phyloP scores from a whole-genome alignment of 2,113 vertebrate species.

The Centropus unirufus region DNA sequence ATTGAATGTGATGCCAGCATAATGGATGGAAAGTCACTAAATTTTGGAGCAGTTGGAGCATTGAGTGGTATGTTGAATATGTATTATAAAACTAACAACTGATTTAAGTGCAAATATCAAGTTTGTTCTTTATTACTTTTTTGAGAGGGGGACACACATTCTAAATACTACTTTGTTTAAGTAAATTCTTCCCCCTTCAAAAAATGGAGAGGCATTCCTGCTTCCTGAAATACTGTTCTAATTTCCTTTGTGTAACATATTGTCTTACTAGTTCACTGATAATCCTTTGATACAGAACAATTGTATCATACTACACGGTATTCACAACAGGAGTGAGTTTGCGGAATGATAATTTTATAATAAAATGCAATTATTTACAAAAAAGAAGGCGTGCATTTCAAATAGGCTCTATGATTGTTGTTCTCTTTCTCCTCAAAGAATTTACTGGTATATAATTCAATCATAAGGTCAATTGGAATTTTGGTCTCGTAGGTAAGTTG shows the following conservation, averaged over 20 bases:
- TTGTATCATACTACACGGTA: neutral
- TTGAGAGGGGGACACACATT: neutral
- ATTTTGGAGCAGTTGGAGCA: conserved; percentile 96
- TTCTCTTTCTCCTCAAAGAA: neutral
- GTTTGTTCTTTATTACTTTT: neutral
- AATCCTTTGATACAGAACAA: neutral
- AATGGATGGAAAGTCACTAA: conserved; percentile 97
- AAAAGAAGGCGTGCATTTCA: neutral
- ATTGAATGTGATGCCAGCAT: conserved; percentile 99
- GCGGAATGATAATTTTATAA: neutral
- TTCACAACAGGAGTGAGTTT: neutral
- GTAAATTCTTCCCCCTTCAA: neutral
- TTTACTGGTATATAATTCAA: neutral
- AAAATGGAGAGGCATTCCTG: neutral
- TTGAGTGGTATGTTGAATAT: conserved; percentile 84
- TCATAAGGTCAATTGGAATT: neutral
- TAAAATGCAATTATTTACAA: neutral
- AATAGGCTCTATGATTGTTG: neutral
- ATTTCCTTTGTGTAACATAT: neutral
- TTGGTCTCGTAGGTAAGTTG: neutral
- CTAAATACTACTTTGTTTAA: neutral
- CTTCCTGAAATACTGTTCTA: neutral
- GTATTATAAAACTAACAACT: neutral
- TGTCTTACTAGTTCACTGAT: neutral
- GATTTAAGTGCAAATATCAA: neutral